Conservation (phyloP, 2,113 vertebrate genomes). For the Patagioenas fasciata region DNA sequence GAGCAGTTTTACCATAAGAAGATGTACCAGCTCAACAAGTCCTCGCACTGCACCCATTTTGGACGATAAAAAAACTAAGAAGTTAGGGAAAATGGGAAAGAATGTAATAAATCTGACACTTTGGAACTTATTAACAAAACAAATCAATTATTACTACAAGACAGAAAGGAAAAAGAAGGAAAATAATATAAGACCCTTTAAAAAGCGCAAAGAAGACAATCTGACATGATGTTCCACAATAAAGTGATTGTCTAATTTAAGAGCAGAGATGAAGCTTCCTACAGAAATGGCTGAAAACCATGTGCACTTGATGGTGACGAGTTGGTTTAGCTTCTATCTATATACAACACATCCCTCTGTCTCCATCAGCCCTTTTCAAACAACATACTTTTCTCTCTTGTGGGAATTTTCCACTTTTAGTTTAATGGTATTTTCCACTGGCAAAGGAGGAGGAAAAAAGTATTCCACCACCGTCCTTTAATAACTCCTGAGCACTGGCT, state of each 20-base stretch:
- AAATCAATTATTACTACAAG: neutral
- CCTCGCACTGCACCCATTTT: neutral
- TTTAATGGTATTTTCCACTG: neutral
- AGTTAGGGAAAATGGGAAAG: neutral
- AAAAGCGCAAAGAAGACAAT: neutral
- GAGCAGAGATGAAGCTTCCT: neutral
- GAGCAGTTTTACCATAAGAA: neutral
- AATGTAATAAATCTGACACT: neutral
- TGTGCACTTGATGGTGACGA: neutral
- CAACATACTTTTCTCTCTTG: neutral
- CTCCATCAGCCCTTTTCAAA: neutral
- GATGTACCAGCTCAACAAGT: neutral
- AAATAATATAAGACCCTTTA: neutral
- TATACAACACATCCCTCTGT: neutral
- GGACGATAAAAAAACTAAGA: neutral
- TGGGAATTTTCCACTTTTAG: neutral
- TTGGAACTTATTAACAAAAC: neutral
- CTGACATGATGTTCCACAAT: neutral
- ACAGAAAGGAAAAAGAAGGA: neutral
- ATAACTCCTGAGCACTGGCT: neutral
- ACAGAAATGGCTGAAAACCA: neutral
- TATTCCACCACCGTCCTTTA: neutral
- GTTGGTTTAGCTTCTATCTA: neutral
- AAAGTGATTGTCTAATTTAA: neutral
- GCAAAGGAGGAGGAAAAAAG: neutral